Percentiles rank a stretch among this genome's conserved stretches.
Conservation (phyloP, 2,113 vertebrate species). For the Nymphicus hollandicus region DNA sequence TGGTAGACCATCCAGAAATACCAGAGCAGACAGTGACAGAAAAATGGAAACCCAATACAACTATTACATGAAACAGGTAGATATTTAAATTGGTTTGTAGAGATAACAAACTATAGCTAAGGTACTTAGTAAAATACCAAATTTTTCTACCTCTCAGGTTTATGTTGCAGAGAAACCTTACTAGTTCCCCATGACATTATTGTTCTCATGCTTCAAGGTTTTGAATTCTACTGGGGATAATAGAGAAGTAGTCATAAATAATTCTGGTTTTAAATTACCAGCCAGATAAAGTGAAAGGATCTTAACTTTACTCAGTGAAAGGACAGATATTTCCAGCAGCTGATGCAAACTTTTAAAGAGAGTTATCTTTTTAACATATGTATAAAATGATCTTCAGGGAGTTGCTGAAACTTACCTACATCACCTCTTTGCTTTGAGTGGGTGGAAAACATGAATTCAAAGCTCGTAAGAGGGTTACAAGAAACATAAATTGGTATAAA, state of each 20-base stretch:
- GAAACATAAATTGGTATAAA: not conserved
- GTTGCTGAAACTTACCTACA: not conserved
- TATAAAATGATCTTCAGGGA: not conserved
- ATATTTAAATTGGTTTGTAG: not conserved
- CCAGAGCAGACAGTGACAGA: not conserved
- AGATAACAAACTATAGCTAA: not conserved
- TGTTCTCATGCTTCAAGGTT: not conserved
- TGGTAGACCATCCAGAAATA: not conserved
- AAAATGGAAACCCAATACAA: not conserved
- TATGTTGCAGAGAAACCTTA: not conserved
- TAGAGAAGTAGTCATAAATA: not conserved
- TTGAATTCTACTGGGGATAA: not conserved
- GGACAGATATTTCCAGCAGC: not conserved
- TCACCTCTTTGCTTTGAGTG: not conserved
- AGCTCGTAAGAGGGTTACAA: not conserved
- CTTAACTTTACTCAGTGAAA: not conserved
- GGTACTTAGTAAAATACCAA: not conserved
- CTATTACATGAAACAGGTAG: not conserved
- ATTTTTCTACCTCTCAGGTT: not conserved
- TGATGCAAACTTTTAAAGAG: not conserved
- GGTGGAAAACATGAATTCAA: not conserved
- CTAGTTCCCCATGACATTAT: not conserved
- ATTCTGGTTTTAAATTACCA: conserved; percentile 14
- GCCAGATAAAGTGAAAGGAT: not conserved
- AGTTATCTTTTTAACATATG: not conserved